Evolutionary conservation across 2,797 vertebrate species (phyloP), one percentile per base, ranked within the genome.

Genomic region (Taenioides sp.): DNA sequence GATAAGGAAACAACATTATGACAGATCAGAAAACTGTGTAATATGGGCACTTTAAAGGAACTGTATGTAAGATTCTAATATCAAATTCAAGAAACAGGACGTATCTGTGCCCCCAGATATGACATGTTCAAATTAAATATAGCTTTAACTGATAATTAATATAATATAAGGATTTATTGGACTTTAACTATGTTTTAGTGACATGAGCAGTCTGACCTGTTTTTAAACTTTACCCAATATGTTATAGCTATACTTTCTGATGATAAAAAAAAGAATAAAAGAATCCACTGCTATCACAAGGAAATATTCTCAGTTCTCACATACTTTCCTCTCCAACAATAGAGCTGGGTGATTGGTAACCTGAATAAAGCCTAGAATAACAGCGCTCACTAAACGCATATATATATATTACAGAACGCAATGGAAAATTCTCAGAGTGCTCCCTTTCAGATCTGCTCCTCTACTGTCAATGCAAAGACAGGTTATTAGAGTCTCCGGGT

Each of bases 401-500:
- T 12, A 31, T 4, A 4, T 31, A 11, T 20, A 1, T 31, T 23
- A 3, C 17, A 16, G 68, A 55, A 1, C 0, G 23, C 61, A 20
- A 17, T 34, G 27, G 22, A 25, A 71, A 31, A 47, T 63, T 67
- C 27, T 4, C 18, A 52, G 31, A 31, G 54, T 7, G 34, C 3
- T 68, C 34, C 3, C 23, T 50, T 65, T 72, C 60, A 34, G 40
- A 2, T 4, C 4, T 0, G 67, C 18, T 31, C 34, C 34, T 14
- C 31, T 37, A 20, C 43, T 18, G 52, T 70, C 31, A 14, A 2
- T 28, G 28, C 55, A 67, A 12, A 28, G 58, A 47, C 40, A 67
- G 69, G 69, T 75, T 75, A 69, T 74, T 65, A 73, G 68, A 65
- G 78, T 37, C 67, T 66, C n/a, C 25, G 34, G 60, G 72, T 79